Evolutionary conservation across 2,888 invertebrate species (phyloP), one percentile per base, ranked within the genome.

Genomic region (Hoplodrina ambigua): DNA sequence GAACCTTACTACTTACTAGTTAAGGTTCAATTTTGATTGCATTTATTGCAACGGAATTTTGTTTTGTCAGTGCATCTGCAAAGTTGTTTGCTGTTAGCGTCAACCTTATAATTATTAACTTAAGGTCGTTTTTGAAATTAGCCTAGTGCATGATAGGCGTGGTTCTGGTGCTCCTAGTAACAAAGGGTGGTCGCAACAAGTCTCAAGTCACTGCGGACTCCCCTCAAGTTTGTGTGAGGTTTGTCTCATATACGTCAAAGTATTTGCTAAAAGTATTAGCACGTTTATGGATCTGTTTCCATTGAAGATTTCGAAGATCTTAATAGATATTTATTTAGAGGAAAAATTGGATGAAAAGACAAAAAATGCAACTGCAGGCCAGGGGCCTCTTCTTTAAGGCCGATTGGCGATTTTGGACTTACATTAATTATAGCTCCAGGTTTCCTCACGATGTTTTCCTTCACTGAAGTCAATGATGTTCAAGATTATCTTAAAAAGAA

Each of bases 241-340:
- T 91, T 91, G 92, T 91, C 90, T 91, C 90, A 87, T 91, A 85
- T 86, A 87, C 87, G 92, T 87, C 89, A 87, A 87, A 90, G 90
- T 94, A 92, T 94, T 94, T 94, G 90, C 90, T 91, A 89, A 91
- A 92, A 92, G 92, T 93, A 94, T 94, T 93, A 92, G 83, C 86
- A 81, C 87, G 80, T 84, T 72, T 61, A 58, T 25, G 53, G 19
- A 8, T n/a, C 56, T 63, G 79, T 85, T 75, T 78, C 75, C 78
- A 82, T 78, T 80, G 69, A n/a, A 17, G 11, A n/a, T 49, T 59
- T 30, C 49, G 1, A 52, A 33, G 8, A 7, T 46, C 20, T 37
- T 37, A 37, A 41, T 41, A 13, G 41, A 37, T 2, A 37, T 37
- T 37, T 37, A 37, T 37, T 37, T 37, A 10, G 37, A 10, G 10